Conservation (phyloP, 2,888 invertebrate genomes). For the Phalera bucephala region DNA sequence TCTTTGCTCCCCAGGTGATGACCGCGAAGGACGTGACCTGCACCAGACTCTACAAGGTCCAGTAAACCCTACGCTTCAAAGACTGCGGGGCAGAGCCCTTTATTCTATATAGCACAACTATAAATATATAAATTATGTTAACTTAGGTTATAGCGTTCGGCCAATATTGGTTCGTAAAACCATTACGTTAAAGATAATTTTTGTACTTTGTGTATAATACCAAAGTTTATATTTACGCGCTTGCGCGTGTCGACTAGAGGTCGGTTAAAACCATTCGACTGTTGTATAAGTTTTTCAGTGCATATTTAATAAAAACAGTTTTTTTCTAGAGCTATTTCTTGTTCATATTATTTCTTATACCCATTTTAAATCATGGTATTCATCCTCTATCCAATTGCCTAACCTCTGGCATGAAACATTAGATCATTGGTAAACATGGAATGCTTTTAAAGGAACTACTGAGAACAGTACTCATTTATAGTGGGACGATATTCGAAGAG, state of each 20-base stretch:
- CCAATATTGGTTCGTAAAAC: constrained; percentile 37
- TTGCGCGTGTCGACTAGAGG: constrained; percentile 23
- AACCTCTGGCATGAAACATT: too few species aligned
- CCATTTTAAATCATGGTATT: too few species aligned
- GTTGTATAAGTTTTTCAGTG: constrained; percentile 76
- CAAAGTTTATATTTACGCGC: constrained; percentile 46
- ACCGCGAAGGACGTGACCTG: constrained; percentile 88
- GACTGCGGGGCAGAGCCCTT: constrained; percentile 60
- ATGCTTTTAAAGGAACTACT: too few species aligned
- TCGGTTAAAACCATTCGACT: constrained; percentile 38
- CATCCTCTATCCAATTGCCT: too few species aligned
- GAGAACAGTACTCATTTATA: too few species aligned
- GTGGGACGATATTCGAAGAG: too few species aligned
- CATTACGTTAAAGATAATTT: constrained; percentile 47
- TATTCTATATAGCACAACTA: constrained; percentile 61
- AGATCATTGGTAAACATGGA: too few species aligned
- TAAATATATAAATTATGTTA: constrained; percentile 61
- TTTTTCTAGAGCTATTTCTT: constrained; percentile 21
- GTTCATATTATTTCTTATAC: too few species aligned
- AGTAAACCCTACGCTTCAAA: constrained; percentile 62
- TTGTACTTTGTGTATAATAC: constrained; percentile 55
- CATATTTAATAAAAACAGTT: constrained; percentile 69
- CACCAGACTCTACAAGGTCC: constrained; percentile 88
- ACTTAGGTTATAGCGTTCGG: constrained; percentile 44
- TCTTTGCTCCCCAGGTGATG: constrained; percentile 86